Evolutionary conservation across 2,797 vertebrate species (phyloP).

Genomic region (Pithecia hirsuta): DNA sequence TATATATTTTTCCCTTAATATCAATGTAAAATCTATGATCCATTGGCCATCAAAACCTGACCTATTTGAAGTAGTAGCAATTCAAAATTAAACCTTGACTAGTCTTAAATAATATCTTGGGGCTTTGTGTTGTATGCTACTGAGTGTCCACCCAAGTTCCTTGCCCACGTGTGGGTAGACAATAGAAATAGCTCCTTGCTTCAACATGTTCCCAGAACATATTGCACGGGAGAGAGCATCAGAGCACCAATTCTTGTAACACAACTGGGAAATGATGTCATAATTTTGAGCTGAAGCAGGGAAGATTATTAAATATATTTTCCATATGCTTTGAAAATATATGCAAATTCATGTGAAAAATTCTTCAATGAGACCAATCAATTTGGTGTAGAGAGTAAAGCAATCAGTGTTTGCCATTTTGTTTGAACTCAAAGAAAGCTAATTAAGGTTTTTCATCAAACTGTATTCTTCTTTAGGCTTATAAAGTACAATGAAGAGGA

Average conservation of each 20-base stretch:
- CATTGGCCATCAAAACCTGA: neutral
- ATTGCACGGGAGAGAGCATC: neutral
- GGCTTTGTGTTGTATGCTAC: neutral
- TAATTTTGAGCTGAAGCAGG: neutral
- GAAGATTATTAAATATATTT: neutral
- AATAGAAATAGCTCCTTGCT: neutral
- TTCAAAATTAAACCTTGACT: neutral
- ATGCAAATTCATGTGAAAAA: slow-evolving; percentile 35
- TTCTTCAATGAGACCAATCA: neutral
- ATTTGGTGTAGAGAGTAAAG: neutral
- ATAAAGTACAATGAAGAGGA: slow-evolving; percentile 6
- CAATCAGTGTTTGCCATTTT: neutral
- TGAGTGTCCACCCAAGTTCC: neutral
- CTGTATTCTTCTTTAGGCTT: neutral
- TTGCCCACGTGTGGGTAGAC: neutral
- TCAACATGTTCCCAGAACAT: neutral
- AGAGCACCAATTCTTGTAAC: neutral
- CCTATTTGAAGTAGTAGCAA: neutral
- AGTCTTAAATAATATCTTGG: neutral
- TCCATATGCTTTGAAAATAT: slow-evolving; percentile 22
- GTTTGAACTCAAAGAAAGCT: slow-evolving; percentile 35
- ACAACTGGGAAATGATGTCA: neutral
- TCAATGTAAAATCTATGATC: neutral
- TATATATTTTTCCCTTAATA: neutral
- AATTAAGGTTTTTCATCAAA: neutral